Percentiles rank a stretch among this genome's conserved stretches.
Evolutionary conservation across 1,140 invertebrate genomes (phyloP).

Genomic region (Drosophila neocordata): DNA sequence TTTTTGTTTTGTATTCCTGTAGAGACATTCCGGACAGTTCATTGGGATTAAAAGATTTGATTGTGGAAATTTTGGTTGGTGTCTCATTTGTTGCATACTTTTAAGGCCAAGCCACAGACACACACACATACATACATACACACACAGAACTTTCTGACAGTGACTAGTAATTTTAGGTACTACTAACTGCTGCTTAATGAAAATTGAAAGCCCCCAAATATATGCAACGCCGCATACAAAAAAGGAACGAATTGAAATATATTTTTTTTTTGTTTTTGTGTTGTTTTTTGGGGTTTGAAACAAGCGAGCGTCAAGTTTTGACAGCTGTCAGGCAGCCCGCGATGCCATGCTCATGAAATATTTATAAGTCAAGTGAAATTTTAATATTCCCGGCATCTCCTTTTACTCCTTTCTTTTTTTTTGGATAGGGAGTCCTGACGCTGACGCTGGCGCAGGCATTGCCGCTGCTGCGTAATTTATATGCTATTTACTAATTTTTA

Average conservation of each 20-base stretch:
- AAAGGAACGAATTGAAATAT: neutral
- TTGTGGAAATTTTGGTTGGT: conserved; percentile 65
- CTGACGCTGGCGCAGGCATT: too few species aligned
- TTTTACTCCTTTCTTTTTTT: neutral
- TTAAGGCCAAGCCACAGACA: neutral
- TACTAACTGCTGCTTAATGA: neutral
- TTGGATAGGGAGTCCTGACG: neutral
- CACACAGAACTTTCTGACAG: conserved; percentile 48
- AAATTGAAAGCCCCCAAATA: conserved; percentile 4
- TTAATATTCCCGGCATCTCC: conserved; percentile 42
- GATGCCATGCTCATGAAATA: conserved; percentile 72
- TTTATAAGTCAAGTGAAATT: conserved; percentile 67
- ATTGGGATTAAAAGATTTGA: conserved; percentile 80
- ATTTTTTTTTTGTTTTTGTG: neutral
- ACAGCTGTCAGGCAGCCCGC: conserved; percentile 68
- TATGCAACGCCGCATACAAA: conserved; percentile 1
- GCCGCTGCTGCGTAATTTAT: conserved; percentile 53
- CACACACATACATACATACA: too few species aligned
- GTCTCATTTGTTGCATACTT: conserved; percentile 63
- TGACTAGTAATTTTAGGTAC: conserved; percentile 42
- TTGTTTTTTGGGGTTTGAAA: conserved; percentile 10
- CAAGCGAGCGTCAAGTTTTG: conserved; percentile 59
- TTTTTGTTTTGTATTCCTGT: conserved; percentile 25
- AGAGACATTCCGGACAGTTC: conserved; percentile 61
- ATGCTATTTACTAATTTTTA: conserved; percentile 65